Evolutionary conservation across 1,140 invertebrate genomes (phyloP).

Genomic region (Brachionus paranguensis): DNA sequence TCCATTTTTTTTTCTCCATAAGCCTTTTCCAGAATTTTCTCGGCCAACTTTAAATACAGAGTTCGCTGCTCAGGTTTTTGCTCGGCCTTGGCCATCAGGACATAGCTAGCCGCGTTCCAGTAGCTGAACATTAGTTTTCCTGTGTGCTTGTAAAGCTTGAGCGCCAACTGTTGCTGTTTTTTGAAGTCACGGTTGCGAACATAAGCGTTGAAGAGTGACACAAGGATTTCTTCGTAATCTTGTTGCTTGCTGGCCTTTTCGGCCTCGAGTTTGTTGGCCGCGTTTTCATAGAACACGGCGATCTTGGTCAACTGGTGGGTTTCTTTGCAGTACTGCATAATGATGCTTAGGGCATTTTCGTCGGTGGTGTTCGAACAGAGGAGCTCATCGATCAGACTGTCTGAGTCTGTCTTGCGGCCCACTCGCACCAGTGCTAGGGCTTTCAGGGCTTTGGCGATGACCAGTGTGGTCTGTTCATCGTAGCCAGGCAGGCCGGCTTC

Average conservation of each 20-base stretch:
- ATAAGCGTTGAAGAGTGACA: slow-evolving; percentile 18
- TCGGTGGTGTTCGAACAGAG: background rate
- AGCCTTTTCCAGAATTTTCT: slow-evolving; percentile 22
- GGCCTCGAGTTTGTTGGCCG: background rate
- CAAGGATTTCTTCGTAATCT: slow-evolving; percentile 17
- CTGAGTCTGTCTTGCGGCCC: background rate
- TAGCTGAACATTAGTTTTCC: background rate
- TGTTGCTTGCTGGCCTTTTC: background rate
- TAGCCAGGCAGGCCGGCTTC: background rate
- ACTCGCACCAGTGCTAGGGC: background rate
- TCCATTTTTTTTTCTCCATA: slow-evolving; percentile 36
- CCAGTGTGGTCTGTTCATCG: slow-evolving; percentile 8
- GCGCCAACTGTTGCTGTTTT: slow-evolving; percentile 19
- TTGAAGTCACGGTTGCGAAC: slow-evolving; percentile 22
- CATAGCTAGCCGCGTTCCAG: slow-evolving; percentile 36
- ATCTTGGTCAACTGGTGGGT: slow-evolving; percentile 12
- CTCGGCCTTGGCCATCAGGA: background rate
- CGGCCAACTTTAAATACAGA: background rate
- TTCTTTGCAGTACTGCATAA: slow-evolving; percentile 36
- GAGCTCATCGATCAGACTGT: background rate
- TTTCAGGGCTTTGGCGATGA: slow-evolving; percentile 20
- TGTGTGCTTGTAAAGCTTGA: slow-evolving; percentile 34
- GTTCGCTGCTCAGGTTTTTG: background rate
- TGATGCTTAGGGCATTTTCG: slow-evolving; percentile 18
- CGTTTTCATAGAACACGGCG: slow-evolving; percentile 1